Conservation (phyloP, 92 coral and sea anemone genomes). For the Plumapathes pennacea region DNA sequence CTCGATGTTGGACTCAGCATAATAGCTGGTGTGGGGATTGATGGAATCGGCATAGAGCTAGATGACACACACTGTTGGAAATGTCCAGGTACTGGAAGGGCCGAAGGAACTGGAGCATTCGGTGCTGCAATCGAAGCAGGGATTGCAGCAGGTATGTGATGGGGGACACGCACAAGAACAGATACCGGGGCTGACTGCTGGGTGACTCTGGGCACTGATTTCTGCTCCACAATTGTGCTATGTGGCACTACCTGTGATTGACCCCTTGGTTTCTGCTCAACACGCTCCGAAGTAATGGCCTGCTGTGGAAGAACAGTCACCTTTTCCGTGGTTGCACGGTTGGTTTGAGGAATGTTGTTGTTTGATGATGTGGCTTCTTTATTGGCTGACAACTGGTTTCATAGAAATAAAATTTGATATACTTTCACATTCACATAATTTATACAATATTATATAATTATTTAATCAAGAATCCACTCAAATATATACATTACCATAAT, state of each 20-base stretch:
- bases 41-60: conserved; percentile 73
- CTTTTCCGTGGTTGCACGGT: conserved; percentile 9
- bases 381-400: conserved; percentile 1
- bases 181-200: conserved; percentile 76
- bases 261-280: no score
- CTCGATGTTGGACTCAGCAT: conserved; percentile 85
- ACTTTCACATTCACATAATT: no score
- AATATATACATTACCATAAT: no score
- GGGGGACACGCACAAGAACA: conserved; percentile 73
- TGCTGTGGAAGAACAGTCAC: conserved; percentile 3
- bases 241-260: no score
- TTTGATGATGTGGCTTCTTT: neutral
- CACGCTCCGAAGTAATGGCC: no score
- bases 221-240: conserved; percentile 13
- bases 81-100: conserved; percentile 89
- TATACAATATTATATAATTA: no score
- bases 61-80: conserved; percentile 49
- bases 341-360: conserved; percentile 6
- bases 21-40: conserved; percentile 99
- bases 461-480: no score
- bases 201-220: conserved; percentile 9
- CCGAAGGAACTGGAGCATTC: conserved; percentile 84
- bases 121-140: conserved; percentile 99
- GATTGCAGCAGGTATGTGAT: conserved; percentile 75
- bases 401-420: no score